Conservation (phyloP, 2,113 vertebrate species). For the Proteles cristata region DNA sequence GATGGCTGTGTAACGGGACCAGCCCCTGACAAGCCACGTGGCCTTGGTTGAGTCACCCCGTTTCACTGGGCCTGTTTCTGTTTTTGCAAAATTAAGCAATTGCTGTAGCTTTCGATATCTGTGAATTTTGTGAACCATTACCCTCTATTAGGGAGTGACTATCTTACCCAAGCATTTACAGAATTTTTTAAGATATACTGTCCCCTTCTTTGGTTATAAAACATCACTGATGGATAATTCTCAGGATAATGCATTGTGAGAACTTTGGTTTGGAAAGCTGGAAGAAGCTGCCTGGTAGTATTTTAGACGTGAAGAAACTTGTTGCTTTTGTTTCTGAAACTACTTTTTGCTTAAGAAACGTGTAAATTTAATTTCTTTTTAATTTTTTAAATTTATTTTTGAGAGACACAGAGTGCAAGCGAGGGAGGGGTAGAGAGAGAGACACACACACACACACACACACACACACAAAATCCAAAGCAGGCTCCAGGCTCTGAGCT, state of each 20-base stretch:
- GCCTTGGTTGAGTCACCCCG: neutral
- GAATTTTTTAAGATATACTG: neutral
- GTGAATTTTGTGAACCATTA: neutral
- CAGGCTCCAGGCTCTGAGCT: too few relatives aligned
- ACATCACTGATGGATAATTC: neutral
- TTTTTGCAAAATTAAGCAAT: neutral
- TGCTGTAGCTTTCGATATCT: neutral
- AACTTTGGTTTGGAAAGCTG: neutral
- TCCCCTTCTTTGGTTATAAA: neutral
- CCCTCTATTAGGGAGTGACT: neutral
- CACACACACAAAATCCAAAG: too few relatives aligned
- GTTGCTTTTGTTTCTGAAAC: neutral
- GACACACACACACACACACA: too few relatives aligned
- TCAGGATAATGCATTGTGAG: neutral
- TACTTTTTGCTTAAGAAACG: neutral
- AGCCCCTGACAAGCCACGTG: neutral
- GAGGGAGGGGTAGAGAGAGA: too few relatives aligned
- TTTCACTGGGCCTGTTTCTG: neutral
- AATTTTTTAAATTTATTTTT: too few relatives aligned
- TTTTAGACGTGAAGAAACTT: neutral
- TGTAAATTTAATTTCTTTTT: neutral
- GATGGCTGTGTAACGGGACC: neutral
- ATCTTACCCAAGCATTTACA: neutral
- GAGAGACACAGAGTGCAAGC: too few relatives aligned
- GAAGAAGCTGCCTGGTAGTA: neutral